Evolutionary conservation across 1,140 invertebrate genomes (phyloP).

Genomic region (Nebria ingens): DNA sequence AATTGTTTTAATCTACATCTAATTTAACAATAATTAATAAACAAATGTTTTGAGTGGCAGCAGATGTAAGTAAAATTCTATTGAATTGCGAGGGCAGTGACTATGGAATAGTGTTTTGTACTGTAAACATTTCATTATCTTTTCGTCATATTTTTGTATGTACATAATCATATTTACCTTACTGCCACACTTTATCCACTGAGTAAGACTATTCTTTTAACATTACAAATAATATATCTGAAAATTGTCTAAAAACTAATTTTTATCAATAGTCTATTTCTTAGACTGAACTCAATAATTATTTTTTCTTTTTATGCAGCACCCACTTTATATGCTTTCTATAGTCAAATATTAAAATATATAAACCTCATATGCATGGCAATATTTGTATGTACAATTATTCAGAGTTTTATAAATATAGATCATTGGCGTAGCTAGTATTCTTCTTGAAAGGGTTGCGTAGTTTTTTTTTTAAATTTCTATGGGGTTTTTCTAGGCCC

Average conservation of each 20-base stretch:
- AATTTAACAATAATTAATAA: not conserved
- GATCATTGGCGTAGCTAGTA: too few relatives aligned
- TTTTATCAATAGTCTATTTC: not conserved
- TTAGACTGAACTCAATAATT: not conserved
- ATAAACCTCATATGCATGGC: not conserved
- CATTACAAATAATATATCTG: not conserved
- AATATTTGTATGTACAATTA: too few relatives aligned
- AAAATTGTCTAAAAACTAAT: not conserved
- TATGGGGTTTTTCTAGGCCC: too few relatives aligned
- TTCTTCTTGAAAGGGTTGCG: too few relatives aligned
- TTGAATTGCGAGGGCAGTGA: constrained; percentile 7
- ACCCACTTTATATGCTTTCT: not conserved
- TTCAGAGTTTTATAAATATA: too few relatives aligned
- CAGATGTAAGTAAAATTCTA: not conserved
- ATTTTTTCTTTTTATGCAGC: not conserved
- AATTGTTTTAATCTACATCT: not conserved
- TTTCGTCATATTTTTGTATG: not conserved
- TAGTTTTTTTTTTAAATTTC: too few relatives aligned
- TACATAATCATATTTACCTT: not conserved
- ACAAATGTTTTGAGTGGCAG: not conserved
- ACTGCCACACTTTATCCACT: not conserved
- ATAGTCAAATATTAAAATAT: not conserved
- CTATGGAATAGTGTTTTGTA: constrained; percentile 5
- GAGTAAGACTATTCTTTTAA: not conserved
- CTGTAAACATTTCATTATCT: not conserved